phyloP scores from a whole-genome alignment of 2,888 invertebrate species.

The Rotaria socialis region DNA sequence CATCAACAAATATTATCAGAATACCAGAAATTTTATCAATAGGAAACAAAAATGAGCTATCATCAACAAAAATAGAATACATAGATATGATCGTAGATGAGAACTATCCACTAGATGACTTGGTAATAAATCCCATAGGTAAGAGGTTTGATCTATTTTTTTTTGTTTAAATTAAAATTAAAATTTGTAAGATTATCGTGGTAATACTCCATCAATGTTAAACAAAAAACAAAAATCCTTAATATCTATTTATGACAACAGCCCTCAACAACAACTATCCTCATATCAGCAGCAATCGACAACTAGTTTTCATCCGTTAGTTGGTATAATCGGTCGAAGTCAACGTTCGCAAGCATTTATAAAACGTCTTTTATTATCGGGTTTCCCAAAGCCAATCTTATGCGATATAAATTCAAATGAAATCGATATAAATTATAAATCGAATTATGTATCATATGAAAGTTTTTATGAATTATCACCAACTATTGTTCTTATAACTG shows the following conservation, averaged over 20 bases:
- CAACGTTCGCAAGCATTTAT: slow-evolving; percentile 5
- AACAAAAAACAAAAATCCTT: slow-evolving; percentile 10
- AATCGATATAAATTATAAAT: not conserved
- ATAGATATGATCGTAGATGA: not conserved
- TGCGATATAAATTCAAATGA: not conserved
- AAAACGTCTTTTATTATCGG: not conserved
- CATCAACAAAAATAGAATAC: not conserved
- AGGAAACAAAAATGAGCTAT: not conserved
- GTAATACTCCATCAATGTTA: not conserved
- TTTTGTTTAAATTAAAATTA: not conserved
- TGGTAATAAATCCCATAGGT: not conserved
- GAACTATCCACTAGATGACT: not conserved
- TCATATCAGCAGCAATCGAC: not conserved
- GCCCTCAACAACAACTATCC: not conserved
- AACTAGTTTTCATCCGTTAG: not conserved
- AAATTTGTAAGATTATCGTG: not conserved
- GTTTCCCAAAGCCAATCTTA: slow-evolving; percentile 3
- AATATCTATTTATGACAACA: slow-evolving; percentile 19
- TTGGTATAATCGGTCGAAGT: slow-evolving; percentile 30
- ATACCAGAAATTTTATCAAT: not conserved
- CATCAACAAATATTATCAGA: not conserved
- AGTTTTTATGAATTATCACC: not conserved
- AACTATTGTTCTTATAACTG: slow-evolving; percentile 18
- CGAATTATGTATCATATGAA: not conserved
- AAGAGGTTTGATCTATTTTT: not conserved